Base-by-base conservation (phyloP, 2,888 invertebrate species). In the Eupeodes latifasciatus region DNA sequence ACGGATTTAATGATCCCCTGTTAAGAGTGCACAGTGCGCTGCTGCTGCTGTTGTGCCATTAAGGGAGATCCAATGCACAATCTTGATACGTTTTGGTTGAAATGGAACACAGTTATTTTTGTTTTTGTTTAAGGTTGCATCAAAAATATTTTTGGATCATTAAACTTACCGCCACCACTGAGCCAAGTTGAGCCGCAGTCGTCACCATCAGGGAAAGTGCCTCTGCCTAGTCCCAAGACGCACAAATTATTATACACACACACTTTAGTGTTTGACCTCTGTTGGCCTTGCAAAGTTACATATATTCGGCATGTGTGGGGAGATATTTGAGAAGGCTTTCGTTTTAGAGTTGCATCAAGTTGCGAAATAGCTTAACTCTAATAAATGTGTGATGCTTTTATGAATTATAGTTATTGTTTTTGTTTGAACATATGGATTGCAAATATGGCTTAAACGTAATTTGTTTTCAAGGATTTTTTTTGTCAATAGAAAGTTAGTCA, bases 1-100 rank as follows among this genome's bases (percentile, higher is more conserved):
- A 71, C 53, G 71, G 67, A 62, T 75, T 84, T 84, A 84, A 84
- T 84, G 84, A 74, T 80, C 80, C 74, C 80, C 19, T 44, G 12
- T 16, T 80, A 49, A 84, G 80, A 74, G 80, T 67, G 80, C 78
- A 11, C 47, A 74, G 80, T 67, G 80, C 78, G 12, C 47, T 1
- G 12, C 47, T 47, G 19, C 19, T 27, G 2, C 40, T 44, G 34
- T 27, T 51, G 40, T 83, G 83, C 79, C 72, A 79, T 84, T 84
- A 74, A 74, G 79, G 83, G 80, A 74, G 59, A 74, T 59, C 72
- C 78, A 16, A 83, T 83, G 82, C 40, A 66, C 77, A 79, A n/a
- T 59, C 59, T 34, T 59, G 59, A 59, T 59, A 59, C 62, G 71
- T 61, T 27, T 55, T 71, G 34, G 40, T 40, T 40, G 2, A 69